These are phyloP conservation scores for Ctenochaetus hawaiiensis DNA, from an alignment of 2,797 vertebrate species.

Conservation along the genomic window DNA sequence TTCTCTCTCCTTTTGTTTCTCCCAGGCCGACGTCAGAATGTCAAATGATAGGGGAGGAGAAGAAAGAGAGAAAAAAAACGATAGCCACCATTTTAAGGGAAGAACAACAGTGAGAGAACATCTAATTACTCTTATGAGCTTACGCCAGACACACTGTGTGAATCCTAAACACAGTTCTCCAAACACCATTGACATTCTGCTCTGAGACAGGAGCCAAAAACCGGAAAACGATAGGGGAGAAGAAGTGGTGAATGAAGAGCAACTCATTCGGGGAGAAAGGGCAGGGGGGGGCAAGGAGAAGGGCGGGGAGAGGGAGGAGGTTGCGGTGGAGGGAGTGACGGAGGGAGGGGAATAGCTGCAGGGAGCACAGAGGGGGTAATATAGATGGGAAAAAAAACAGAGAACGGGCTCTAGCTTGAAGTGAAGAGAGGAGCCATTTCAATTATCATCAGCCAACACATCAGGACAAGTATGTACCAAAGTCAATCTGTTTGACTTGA, in stretches of 20 bases:
- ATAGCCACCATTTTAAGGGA: slow-evolving; percentile 54
- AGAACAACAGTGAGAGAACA: slow-evolving; percentile 60
- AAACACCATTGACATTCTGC: slow-evolving; percentile 49
- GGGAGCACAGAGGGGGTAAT: slow-evolving; percentile 14
- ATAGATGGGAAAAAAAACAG: slow-evolving; percentile 1
- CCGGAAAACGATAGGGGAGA: not conserved
- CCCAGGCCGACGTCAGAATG: slow-evolving; percentile 53
- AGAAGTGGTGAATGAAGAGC: slow-evolving; percentile 32
- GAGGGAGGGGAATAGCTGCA: slow-evolving; percentile 17
- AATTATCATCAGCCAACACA: slow-evolving; percentile 60
- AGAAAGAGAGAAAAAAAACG: slow-evolving; percentile 42
- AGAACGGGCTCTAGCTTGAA: slow-evolving; percentile 10
- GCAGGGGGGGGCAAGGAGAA: not conserved
- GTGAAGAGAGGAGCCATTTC: slow-evolving; percentile 45
- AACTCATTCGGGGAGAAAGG: slow-evolving; percentile 21
- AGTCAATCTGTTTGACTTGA: slow-evolving; percentile 56
- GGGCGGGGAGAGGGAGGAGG: not conserved
- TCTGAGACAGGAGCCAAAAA: slow-evolving; percentile 13
- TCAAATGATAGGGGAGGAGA: slow-evolving; percentile 61
- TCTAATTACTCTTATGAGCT: slow-evolving; percentile 73
- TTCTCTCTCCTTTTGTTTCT: slow-evolving; percentile 25
- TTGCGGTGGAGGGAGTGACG: slow-evolving; percentile 3
- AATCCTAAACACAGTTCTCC: slow-evolving; percentile 55
- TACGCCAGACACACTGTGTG: slow-evolving; percentile 45
- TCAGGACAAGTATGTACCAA: slow-evolving; percentile 47